These are phyloP conservation scores for Mesocentrotus franciscanus DNA, from an alignment of 53 echinoderm and acorn worm species.

Conservation along the genomic window DNA sequence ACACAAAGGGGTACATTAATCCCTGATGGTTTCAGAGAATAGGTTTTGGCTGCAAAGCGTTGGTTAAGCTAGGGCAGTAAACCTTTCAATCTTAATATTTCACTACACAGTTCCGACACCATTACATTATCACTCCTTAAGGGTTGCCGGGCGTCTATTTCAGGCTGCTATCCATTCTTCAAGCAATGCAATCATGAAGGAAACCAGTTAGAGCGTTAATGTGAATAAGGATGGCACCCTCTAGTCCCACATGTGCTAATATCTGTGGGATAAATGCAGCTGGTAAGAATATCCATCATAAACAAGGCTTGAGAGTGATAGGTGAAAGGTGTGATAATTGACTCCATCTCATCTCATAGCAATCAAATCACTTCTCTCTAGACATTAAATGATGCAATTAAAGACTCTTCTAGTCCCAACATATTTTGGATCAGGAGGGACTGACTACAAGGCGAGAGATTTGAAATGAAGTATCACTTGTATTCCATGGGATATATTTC, in stretches of 20 bases:
- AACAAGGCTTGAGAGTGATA: constrained; percentile 10
- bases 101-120: neutral
- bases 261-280: constrained; percentile 54
- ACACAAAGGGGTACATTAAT: no score
- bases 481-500: neutral
- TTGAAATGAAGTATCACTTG: neutral
- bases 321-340: constrained; percentile 24
- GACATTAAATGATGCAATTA: neutral
- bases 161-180: neutral
- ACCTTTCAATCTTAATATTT: no score
- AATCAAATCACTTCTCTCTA: constrained; percentile 23
- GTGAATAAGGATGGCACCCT: neutral
- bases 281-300: constrained; percentile 2
- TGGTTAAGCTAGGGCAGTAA: neutral
- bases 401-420: neutral
- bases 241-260: constrained; percentile 55
- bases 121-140: neutral
- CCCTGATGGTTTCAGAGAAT: no score
- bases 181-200: neutral
- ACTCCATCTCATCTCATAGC: neutral
- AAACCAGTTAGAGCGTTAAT: neutral
- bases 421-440: neutral
- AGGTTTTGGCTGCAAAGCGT: no score
- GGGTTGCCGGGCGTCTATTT: neutral
- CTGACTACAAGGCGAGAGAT: neutral